A percentile compares a stretch with the other conserved stretches of the same genome.
phyloP scores from a whole-genome alignment of 2,888 invertebrate species.

The Andrena dorsata region DNA sequence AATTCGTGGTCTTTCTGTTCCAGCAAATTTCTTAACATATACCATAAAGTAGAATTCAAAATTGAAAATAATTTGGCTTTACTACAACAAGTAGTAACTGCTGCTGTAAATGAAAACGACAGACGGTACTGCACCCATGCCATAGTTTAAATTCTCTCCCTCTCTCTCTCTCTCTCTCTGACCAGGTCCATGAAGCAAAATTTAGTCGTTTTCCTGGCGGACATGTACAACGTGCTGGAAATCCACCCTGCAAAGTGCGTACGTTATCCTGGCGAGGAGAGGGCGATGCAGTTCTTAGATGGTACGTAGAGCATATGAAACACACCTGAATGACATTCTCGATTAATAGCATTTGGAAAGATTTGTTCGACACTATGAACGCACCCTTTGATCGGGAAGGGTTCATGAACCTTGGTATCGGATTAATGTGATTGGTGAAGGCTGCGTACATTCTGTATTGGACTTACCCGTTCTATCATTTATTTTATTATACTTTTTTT shows the following conservation, averaged over 20 bases:
- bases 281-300: conserved; percentile 84
- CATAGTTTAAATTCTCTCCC: neutral
- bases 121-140: too few species aligned
- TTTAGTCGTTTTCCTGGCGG: conserved; percentile 95
- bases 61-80: too few species aligned
- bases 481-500: conserved; percentile 78
- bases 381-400: conserved; percentile 51
- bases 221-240: conserved; percentile 97
- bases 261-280: conserved; percentile 91
- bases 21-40: too few species aligned
- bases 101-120: neutral
- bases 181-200: conserved; percentile 96
- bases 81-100: neutral
- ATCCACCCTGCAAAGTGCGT: conserved; percentile 96
- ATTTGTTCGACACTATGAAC: conserved; percentile 61
- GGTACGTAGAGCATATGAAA: conserved; percentile 80
- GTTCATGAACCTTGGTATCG: conserved; percentile 74
- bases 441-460: conserved; percentile 73
- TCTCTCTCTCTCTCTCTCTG: neutral
- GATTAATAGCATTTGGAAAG: conserved; percentile 47
- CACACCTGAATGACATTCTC: conserved; percentile 34
- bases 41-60: too few species aligned
- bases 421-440: conserved; percentile 78
- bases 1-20: too few species aligned
- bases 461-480: conserved; percentile 79